These are phyloP conservation scores for Mellivora capensis DNA, from an alignment of 2,113 vertebrate species.

Conservation along the genomic window DNA sequence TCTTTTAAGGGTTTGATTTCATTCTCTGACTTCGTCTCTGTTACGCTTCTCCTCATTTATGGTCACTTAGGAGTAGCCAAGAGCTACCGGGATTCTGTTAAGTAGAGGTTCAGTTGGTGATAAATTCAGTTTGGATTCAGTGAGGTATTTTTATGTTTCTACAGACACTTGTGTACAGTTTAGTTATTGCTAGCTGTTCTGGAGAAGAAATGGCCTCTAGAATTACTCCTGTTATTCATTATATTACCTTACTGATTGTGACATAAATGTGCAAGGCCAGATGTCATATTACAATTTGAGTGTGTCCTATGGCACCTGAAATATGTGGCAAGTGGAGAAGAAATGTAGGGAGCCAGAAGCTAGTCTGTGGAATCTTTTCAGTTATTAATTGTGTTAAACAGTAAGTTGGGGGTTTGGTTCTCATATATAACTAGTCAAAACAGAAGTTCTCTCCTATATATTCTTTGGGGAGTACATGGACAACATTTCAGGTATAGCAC, in stretches of 20 bases:
- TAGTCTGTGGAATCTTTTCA: neutral
- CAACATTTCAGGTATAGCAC: neutral
- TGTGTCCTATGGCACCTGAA: neutral
- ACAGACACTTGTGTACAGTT: neutral
- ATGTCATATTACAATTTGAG: neutral
- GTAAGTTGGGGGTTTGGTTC: neutral
- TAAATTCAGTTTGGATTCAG: conserved; percentile 19
- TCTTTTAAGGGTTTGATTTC: neutral
- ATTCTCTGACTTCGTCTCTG: neutral
- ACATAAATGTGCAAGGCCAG: neutral
- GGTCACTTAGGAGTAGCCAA: neutral
- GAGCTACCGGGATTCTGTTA: neutral
- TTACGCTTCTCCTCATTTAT: neutral
- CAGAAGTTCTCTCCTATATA: neutral
- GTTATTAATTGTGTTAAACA: neutral
- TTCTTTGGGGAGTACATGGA: neutral
- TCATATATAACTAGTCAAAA: neutral
- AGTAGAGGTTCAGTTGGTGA: neutral
- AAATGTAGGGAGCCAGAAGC: neutral
- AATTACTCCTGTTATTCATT: neutral
- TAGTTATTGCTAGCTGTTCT: neutral
- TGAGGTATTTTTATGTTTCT: conserved; percentile 5
- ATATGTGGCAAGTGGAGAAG: neutral
- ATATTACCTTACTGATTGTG: neutral
- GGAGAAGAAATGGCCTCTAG: neutral